Base-by-base conservation (phyloP, 2,113 vertebrate genomes). In the Lophius piscatorius region DNA sequence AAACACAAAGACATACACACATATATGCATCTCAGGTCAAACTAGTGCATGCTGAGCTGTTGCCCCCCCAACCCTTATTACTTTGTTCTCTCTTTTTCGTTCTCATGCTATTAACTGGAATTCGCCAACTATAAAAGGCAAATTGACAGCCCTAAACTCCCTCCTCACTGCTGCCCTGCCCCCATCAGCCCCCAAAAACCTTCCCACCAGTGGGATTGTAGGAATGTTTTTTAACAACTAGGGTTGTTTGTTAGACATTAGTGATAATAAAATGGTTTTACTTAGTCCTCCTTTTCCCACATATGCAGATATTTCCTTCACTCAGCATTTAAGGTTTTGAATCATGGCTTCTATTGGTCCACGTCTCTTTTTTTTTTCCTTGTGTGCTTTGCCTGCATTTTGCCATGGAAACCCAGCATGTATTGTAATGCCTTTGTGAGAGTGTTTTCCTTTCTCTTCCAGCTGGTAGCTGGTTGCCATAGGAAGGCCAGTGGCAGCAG, bases 361-460 rank as follows among this genome's bases (percentile, higher is more conserved):
- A 67, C 35, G 39, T 71, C 56, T 66, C 17, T 28, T 10, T 64
- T 7, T 35, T 28, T 41, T 51, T 47, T 44, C 13, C 14, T 34
- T 51, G 39, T 73, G 61, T 84, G 44, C 76, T 71, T 70, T 70
- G 80, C 74, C 63, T 80, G 55, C 45, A 23, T 69, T 87, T 88
- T 68, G 55, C 86, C 85, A 90, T 88, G 88, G 86, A 87, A 88
- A 88, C 85, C 84, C 82, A 83, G 83, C 88, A 69, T 87, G 81
- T 71, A 79, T 89, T 85, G 76, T 72, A 71, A 81, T 81, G 78
- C 74, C 81, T 90, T 87, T 90, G 83, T 86, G 73, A 70, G 64
- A 22, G 76, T 56, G 77, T 54, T 71, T 81, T 81, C 49, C 46
- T 66, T 58, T 80, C 67, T 63, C 52, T 41, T 47, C 41, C 20